Percentiles rank a stretch among this genome's conserved stretches.
Evolutionary conservation across 2,888 invertebrate genomes (phyloP).

Genomic region (Cyrtodaria siliqua): DNA sequence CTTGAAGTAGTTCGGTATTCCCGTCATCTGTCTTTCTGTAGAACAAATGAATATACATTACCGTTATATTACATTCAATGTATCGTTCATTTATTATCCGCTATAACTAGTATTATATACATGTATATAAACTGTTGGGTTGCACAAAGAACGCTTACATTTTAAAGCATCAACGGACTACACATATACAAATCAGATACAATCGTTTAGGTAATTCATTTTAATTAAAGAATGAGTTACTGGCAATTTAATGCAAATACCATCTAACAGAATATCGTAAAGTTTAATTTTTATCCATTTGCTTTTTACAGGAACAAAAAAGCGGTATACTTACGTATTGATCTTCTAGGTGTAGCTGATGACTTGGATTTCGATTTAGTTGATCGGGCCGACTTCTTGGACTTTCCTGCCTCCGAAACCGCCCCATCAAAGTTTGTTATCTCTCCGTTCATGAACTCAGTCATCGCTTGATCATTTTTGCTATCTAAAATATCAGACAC

Average conservation of each 20-base stretch:
- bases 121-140: too few relatives aligned
- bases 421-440: slow-evolving; percentile 28
- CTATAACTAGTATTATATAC: too few relatives aligned
- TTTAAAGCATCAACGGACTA: too few relatives aligned
- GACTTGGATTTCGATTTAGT: slow-evolving; percentile 21
- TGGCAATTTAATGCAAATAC: neutral
- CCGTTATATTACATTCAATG: too few relatives aligned
- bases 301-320: neutral
- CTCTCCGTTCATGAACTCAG: slow-evolving; percentile 42
- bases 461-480: slow-evolving; percentile 6
- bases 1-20: slow-evolving; percentile 55
- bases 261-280: neutral
- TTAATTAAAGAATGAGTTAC: too few relatives aligned
- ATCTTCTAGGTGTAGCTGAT: slow-evolving; percentile 32
- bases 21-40: slow-evolving; percentile 54
- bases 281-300: neutral
- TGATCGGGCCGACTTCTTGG: slow-evolving; percentile 18
- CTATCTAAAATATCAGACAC: slow-evolving; percentile 6
- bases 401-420: slow-evolving; percentile 17
- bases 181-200: too few relatives aligned
- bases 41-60: too few relatives aligned
- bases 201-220: too few relatives aligned
- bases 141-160: too few relatives aligned
- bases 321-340: slow-evolving; percentile 39
- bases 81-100: too few relatives aligned